These are phyloP conservation scores for Tympanoctomys barrerae DNA, from an alignment of 2,797 vertebrate species.

Conservation along the genomic window DNA sequence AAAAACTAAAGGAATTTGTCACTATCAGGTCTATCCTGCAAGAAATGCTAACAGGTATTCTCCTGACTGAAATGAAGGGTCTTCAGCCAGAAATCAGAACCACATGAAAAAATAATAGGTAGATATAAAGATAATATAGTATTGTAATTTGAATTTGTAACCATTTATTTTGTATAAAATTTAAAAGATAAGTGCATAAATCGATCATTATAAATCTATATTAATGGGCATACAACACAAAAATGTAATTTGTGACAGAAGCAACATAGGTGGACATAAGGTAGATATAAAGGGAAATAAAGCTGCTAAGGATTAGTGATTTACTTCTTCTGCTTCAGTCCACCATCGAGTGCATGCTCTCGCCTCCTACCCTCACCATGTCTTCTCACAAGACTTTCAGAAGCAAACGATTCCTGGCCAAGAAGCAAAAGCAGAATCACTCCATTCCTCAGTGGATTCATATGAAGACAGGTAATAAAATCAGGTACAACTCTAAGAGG, in stretches of 20 bases:
- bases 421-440: no score
- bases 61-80: background rate
- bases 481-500: no score
- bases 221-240: background rate
- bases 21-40: background rate
- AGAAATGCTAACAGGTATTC: background rate
- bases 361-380: no score
- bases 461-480: no score
- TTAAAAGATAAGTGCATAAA: background rate
- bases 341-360: no score
- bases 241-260: background rate
- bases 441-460: no score
- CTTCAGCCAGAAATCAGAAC: background rate
- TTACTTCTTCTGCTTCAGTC: no score
- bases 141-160: background rate
- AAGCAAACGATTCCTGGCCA: no score
- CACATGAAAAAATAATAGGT: background rate
- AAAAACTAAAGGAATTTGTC: background rate
- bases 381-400: no score
- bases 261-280: background rate
- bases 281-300: background rate
- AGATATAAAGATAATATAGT: background rate
- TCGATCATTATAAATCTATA: background rate
- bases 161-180: background rate
- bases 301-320: background rate